Evolutionary conservation across 2,113 vertebrate genomes (phyloP), one percentile per base, ranked within the genome.

Genomic region (Addax nasomaculatus): DNA sequence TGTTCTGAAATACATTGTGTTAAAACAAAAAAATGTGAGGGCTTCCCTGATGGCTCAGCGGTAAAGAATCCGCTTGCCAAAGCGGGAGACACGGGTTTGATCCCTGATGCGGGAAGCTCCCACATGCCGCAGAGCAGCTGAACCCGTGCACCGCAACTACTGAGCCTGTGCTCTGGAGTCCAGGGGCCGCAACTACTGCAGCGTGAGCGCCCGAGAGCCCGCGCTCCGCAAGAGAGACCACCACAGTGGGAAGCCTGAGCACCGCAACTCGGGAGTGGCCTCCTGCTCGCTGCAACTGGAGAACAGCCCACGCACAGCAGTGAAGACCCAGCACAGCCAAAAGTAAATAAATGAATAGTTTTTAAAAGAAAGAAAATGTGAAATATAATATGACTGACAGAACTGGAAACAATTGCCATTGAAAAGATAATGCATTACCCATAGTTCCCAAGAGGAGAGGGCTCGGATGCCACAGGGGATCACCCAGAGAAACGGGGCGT

Each of bases 101-200:
- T 76, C 39, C 39, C 70, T 14, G 70, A 27, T 14, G 23, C 6
- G 1, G 39, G 39, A 76, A 43, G 70, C 36, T 76, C 39, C 36
- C 70, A 4, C 36, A 3, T 0, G 70, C 70, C 3, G 6, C 70
- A 73, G 11, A 7, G 21, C 21, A 25, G 36, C 36, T 14, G 70
- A 7, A 7, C 36, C 70, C 2, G 0, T 3, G 36, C 36, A 3
- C 70, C 2, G 21, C 21, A 2, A 3, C 11, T 6, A 1, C 21
- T 1, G 36, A 25, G 70, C 36, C 36, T 43, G 70, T 1, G 21
- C 36, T 39, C 67, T 43, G 36, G 36, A 43, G 36, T 36, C 6
- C 5, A 25, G 36, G 70, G 36, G 21, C 70, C 11, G 12, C 21
- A 25, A 7, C 70, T 25, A 14, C 70, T 14, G 36, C 25, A 2